Evolutionary conservation across 2,797 vertebrate species (phyloP), one percentile per base, ranked within the genome.

Genomic region (Amblyraja radiata): DNA sequence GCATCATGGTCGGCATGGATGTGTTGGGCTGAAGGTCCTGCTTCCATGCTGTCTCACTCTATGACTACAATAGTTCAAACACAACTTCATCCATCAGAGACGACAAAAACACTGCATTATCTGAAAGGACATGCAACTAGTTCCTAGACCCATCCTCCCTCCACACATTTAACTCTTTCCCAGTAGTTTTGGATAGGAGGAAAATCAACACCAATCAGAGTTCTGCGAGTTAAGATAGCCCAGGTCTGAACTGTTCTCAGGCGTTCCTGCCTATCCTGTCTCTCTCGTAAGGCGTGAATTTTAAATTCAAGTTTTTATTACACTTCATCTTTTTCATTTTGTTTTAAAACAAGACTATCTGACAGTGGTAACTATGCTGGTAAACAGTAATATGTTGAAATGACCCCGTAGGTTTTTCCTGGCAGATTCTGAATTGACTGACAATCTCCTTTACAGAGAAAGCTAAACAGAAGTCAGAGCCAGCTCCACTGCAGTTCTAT

Each of bases 401-500:
- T 74, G 68, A 54, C 90, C 71, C 90, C 76, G 90, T 39, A 46
- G 68, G 39, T 92, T 92, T 83, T 92, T 74, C 71, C 61, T 68
- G 28, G 36, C 84, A 88, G 32, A 88, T 68, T 16, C 71, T 92
- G 36, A 92, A 92, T 54, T 76, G 90, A 76, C 36, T 92, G 90
- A 76, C 90, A 92, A 88, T 23, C 90, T 74, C 65, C 36, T 92
- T 54, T n/a, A 73, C 90, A 92, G 36, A 28, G 71, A 58, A 73
- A 92, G 90, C 71, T 76, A 92, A 92, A 92, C 32, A 92, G 90
- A 92, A 92, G 68, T 92, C 90, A 6, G 16, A 76, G 90, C 90
- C 90, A 91, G 71, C 68, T 46, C 68, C 68, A 91, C 36, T 96
- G 95, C 97, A 96, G 94, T 94, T 94, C 95, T 95, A 93, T 94